Percentiles rank a stretch among this genome's conserved stretches.
Evolutionary conservation across 2,888 invertebrate species (phyloP).

Genomic region (Pristionchus entomophagus): DNA sequence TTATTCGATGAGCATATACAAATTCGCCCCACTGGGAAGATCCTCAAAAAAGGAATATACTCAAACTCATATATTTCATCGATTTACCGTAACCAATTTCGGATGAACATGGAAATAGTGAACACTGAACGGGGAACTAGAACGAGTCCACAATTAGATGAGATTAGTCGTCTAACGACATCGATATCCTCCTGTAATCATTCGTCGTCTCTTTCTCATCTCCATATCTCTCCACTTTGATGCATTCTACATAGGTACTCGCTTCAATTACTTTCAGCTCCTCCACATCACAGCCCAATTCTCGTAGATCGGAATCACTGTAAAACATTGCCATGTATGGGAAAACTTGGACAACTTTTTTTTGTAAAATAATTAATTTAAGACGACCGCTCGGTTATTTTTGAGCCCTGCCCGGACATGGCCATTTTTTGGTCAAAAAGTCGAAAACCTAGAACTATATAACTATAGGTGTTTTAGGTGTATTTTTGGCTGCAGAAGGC

Average conservation of each 20-base stretch:
- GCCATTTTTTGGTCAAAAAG: background rate
- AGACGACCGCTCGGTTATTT: too few relatives aligned
- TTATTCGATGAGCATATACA: background rate
- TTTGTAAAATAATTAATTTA: background rate
- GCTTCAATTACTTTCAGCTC: conserved; percentile 9
- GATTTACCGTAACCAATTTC: conserved; percentile 24
- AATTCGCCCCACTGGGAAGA: background rate
- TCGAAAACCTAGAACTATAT: too few relatives aligned
- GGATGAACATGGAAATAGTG: background rate
- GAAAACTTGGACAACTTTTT: too few relatives aligned
- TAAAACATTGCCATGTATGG: too few relatives aligned
- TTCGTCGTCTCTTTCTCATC: background rate
- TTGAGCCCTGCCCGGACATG: too few relatives aligned
- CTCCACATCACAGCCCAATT: background rate
- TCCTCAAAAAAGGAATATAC: background rate
- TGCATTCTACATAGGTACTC: background rate
- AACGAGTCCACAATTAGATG: background rate
- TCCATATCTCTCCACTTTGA: background rate
- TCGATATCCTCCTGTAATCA: conserved; percentile 11
- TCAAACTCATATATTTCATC: background rate
- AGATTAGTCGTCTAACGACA: background rate
- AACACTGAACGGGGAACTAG: background rate
- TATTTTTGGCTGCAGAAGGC: too few relatives aligned
- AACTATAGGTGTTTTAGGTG: too few relatives aligned
- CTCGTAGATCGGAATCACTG: background rate